These are phyloP conservation scores for Mythimna lalbum DNA, from an alignment of 2,888 invertebrate genomes.

Conservation along the genomic window DNA sequence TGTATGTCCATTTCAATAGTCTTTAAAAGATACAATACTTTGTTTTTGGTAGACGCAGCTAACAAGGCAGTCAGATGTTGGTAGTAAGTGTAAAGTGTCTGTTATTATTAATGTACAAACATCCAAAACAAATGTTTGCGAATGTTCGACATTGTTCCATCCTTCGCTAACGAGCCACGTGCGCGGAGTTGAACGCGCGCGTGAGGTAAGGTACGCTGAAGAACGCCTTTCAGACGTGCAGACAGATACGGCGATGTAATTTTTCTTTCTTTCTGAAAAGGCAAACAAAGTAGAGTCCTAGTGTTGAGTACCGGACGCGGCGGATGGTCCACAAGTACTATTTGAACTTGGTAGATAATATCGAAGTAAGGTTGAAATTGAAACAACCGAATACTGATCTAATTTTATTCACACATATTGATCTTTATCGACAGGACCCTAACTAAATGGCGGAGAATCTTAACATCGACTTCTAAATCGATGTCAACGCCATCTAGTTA, in stretches of 20 bases:
- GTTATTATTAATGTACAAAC: slow-evolving; percentile 9
- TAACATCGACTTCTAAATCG: too few species aligned
- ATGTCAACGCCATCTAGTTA: too few species aligned
- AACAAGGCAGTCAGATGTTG: slow-evolving; percentile 7
- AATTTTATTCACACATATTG: too few species aligned
- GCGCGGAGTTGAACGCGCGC: neutral
- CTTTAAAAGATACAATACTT: neutral
- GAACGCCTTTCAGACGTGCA: slow-evolving; percentile 3
- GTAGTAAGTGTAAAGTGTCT: slow-evolving; percentile 1
- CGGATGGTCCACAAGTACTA: too few species aligned
- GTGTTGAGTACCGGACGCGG: too few species aligned
- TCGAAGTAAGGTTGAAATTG: too few species aligned
- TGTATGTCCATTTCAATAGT: neutral
- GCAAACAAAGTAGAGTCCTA: neutral
- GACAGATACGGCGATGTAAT: neutral
- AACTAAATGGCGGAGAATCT: too few species aligned
- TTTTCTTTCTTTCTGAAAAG: neutral
- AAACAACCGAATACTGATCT: too few species aligned
- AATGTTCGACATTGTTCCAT: neutral
- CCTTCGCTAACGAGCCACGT: neutral
- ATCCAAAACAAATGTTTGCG: slow-evolving; percentile 10
- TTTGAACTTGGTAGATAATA: too few species aligned
- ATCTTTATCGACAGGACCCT: too few species aligned
- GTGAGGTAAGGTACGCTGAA: neutral
- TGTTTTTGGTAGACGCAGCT: neutral